Conservation (phyloP, 2,888 invertebrate species). For the Acleris laterana region DNA sequence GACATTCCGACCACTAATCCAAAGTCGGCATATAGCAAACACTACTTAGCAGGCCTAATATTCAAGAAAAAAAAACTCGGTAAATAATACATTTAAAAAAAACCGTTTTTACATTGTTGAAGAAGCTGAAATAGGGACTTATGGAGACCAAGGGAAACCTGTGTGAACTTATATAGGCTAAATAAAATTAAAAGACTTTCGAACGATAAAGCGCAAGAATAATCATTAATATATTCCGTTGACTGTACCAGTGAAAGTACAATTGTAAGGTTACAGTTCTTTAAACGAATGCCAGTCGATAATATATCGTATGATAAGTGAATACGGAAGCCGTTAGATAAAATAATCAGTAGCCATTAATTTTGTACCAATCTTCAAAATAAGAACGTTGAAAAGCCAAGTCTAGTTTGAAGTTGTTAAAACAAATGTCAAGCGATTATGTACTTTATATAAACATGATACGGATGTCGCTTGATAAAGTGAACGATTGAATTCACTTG, state of each 20-base stretch:
- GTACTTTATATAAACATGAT: slow-evolving; percentile 13
- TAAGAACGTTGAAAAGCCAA: not conserved
- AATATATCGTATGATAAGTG: slow-evolving; percentile 15
- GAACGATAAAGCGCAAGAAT: too few relatives aligned
- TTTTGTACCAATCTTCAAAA: slow-evolving; percentile 10
- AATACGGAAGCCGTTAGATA: slow-evolving; percentile 29
- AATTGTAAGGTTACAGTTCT: not conserved
- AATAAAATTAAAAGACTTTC: too few relatives aligned
- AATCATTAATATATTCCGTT: too few relatives aligned
- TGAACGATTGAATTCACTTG: slow-evolving; percentile 11
- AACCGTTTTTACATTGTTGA: too few relatives aligned
- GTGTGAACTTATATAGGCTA: too few relatives aligned
- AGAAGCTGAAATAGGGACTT: too few relatives aligned
- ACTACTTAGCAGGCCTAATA: too few relatives aligned
- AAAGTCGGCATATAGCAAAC: too few relatives aligned
- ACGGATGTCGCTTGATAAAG: slow-evolving; percentile 19
- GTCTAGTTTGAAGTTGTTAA: not conserved
- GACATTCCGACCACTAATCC: too few relatives aligned
- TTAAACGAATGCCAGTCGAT: slow-evolving; percentile 4
- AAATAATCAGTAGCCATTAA: slow-evolving; percentile 21
- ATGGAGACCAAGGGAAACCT: too few relatives aligned
- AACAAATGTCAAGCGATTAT: slow-evolving; percentile 13
- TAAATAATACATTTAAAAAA: too few relatives aligned
- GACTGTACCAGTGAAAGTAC: slow-evolving; percentile 22
- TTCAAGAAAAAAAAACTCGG: too few relatives aligned